A percentile compares a stretch with the other conserved stretches of the same genome.
Evolutionary conservation across 2,797 vertebrate species (phyloP).

Genomic region (Acrossocheilus wenchowensis): DNA sequence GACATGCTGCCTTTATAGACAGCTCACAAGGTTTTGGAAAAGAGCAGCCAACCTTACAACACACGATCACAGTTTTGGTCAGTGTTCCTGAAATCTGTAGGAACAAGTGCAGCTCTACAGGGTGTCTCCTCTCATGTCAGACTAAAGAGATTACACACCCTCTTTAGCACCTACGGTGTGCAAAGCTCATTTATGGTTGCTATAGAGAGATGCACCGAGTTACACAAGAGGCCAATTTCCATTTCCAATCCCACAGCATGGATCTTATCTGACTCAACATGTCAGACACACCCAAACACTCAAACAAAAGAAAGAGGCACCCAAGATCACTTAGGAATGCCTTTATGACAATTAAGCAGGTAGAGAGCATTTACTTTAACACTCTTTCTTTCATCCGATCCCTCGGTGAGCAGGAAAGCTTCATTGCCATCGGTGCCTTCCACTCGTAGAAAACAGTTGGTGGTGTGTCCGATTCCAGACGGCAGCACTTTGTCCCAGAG

Average conservation of each 20-base stretch:
- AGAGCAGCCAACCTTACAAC: not conserved
- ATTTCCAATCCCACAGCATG: not conserved
- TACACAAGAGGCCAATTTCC: slow-evolving; percentile 19
- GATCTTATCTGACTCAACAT: slow-evolving; percentile 15
- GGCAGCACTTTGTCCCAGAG: slow-evolving; percentile 97
- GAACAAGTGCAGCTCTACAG: not conserved
- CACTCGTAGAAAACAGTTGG: slow-evolving; percentile 96
- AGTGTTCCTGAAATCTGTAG: not conserved
- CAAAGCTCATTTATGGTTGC: slow-evolving; percentile 30
- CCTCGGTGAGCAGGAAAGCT: slow-evolving; percentile 93
- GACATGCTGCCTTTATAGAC: not conserved
- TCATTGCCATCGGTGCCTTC: slow-evolving; percentile 94
- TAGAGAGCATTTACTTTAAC: slow-evolving; percentile 82
- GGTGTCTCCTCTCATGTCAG: not conserved
- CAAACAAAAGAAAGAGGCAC: not conserved
- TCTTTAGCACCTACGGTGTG: slow-evolving; percentile 1
- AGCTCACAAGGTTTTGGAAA: not conserved
- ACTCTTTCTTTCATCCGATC: slow-evolving; percentile 91
- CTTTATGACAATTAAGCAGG: not conserved
- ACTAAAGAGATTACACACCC: slow-evolving; percentile 13
- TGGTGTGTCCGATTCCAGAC: slow-evolving; percentile 96
- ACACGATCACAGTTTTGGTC: not conserved
- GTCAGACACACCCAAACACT: slow-evolving; percentile 13
- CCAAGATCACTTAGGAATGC: not conserved
- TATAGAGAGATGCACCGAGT: slow-evolving; percentile 6